These are phyloP conservation scores for Leptonema lineaticorne DNA, from an alignment of 1,140 invertebrate genomes.

Conservation along the genomic window DNA sequence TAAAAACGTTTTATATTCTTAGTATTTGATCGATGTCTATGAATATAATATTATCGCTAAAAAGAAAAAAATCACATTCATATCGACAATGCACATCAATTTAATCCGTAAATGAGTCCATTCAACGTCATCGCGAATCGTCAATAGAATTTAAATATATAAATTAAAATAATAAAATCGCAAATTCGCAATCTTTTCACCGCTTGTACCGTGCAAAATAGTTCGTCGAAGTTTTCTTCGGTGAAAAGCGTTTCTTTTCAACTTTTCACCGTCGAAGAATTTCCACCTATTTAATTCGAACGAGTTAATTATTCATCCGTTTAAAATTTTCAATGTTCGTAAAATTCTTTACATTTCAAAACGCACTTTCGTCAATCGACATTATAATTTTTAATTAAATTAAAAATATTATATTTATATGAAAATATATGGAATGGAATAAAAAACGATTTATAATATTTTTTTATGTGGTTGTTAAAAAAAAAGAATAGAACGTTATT, in stretches of 20 bases:
- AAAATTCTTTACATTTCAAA: neutral
- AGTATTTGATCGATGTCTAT: too few species aligned
- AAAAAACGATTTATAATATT: neutral
- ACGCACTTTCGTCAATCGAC: neutral
- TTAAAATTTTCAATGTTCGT: too few species aligned
- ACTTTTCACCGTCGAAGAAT: neutral
- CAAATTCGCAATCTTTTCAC: too few species aligned
- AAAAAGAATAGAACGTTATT: neutral
- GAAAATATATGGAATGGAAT: neutral
- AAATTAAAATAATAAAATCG: too few species aligned
- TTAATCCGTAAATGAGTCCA: too few species aligned
- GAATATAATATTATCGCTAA: too few species aligned
- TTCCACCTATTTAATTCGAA: constrained; percentile 8
- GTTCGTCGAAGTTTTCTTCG: neutral
- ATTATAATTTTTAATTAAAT: neutral
- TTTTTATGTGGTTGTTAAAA: neutral
- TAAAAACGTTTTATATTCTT: too few species aligned
- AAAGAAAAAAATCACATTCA: too few species aligned
- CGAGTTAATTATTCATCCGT: constrained; percentile 9
- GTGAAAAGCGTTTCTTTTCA: constrained; percentile 3
- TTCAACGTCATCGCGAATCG: too few species aligned
- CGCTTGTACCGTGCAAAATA: too few species aligned
- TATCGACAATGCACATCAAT: too few species aligned
- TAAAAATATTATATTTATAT: neutral
- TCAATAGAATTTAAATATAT: too few species aligned